A percentile compares a stretch with the other conserved stretches of the same genome.
Evolutionary conservation across 2,113 vertebrate genomes (phyloP).

Genomic region (Amphilophus citrinellus): DNA sequence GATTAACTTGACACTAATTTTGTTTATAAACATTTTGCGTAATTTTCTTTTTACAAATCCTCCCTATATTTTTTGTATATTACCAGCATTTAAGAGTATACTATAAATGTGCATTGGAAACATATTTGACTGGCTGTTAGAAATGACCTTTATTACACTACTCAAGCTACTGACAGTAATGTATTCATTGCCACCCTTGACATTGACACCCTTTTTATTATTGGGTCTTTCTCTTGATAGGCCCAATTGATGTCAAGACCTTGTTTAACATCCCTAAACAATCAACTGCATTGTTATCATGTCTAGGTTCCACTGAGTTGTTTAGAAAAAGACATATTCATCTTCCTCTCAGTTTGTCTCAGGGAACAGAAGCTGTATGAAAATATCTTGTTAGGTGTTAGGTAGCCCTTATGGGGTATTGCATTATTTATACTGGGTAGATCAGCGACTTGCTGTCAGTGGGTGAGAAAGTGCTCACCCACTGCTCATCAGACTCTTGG

Average conservation of each 20-base stretch:
- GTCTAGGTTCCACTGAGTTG: not conserved
- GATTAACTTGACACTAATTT: not conserved
- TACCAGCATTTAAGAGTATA: not conserved
- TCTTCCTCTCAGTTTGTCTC: conserved; percentile 6
- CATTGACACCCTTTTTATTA: conserved; percentile 38
- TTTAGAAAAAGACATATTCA: not conserved
- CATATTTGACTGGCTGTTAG: conserved; percentile 15
- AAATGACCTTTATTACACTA: conserved; percentile 28
- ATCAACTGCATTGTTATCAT: not conserved
- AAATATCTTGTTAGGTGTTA: conserved; percentile 47
- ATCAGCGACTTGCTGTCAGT: conserved; percentile 24
- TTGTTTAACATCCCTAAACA: conserved; percentile 52
- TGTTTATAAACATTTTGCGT: not conserved
- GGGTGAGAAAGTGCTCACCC: conserved; percentile 42
- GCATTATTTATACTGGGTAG: conserved; percentile 51
- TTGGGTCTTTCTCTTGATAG: conserved; percentile 45
- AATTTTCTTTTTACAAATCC: not conserved
- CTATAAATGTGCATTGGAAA: not conserved
- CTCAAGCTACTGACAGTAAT: conserved; percentile 52
- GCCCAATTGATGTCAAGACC: conserved; percentile 45
- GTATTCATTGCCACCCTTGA: conserved; percentile 34
- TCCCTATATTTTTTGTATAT: not conserved
- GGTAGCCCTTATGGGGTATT: conserved; percentile 34
- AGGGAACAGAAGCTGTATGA: conserved; percentile 1
- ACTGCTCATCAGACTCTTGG: conserved; percentile 31